Evolutionary conservation across 1,140 invertebrate species (phyloP), one percentile per base, ranked within the genome.

Genomic region (Cepaea nemoralis): DNA sequence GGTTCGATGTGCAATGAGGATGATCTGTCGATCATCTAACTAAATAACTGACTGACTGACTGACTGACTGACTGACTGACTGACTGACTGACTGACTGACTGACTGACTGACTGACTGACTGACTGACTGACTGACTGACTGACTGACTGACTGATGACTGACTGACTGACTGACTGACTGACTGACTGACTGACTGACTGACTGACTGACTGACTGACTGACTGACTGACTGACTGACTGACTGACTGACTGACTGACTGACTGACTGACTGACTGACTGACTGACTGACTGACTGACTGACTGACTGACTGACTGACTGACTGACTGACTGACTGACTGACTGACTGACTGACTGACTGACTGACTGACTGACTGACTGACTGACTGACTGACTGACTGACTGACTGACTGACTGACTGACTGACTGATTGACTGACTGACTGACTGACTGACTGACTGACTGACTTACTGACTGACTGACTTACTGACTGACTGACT

Each of bases 391-490:
- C 22, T 10, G 55, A 59, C 55, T 14, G 22, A 59, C 55, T 59
- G 10, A 14, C 55, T 59, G 55, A 59, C 55, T 59, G 55, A 59
- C 55, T 59, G 55, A 45, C 19, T 8, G 42, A 45, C 42, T 10
- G 19, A 45, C 42, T 45, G 8, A 10, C 55, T 59, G 55, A 59
- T 24, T 59, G 55, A 59, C 55, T 10, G 55, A 59, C 22, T 10
- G 55, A 59, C 55, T 14, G 22, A 45, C 19, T 99, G 98, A 92
- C 99, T 98, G 70, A 70, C 67, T 70, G 33, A 70, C 67, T 70
- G 67, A 70, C 31, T 12, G 67, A 70, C 67, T 33, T 8, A 70
- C 33, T 70, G 6, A 33, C 67, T 70, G 67, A 70, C 67, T 70
- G 67, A 70, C 67, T 70, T 19, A 70, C 31, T 12, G 33, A 70